Percentiles rank a stretch among this genome's conserved stretches.
These are phyloP conservation scores for Fopius arisanus DNA, from an alignment of 1,140 invertebrate species.

Conservation along the genomic window DNA sequence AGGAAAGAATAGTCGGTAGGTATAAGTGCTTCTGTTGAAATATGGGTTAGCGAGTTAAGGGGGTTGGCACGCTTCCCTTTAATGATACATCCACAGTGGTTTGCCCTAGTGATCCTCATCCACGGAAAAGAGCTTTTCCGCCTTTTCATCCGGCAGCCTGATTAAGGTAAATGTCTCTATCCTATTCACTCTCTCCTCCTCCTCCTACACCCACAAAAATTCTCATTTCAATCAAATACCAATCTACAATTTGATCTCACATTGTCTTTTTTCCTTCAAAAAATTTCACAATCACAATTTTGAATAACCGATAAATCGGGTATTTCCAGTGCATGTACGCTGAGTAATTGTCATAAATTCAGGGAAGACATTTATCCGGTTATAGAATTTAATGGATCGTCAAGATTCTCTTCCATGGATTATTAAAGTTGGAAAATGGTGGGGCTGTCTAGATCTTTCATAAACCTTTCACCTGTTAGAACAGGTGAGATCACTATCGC, in stretches of 20 bases:
- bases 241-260: too few species aligned
- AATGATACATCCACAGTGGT: slow-evolving; percentile 49
- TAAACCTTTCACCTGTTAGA: too few species aligned
- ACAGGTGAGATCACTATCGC: too few species aligned
- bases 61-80: slow-evolving; percentile 43
- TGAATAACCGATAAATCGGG: not conserved
- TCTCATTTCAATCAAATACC: too few species aligned
- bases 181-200: too few species aligned
- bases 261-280: too few species aligned
- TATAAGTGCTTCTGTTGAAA: slow-evolving; percentile 59
- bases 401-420: not conserved
- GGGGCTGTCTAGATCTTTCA: not conserved
- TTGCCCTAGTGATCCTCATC: slow-evolving; percentile 10
- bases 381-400: not conserved
- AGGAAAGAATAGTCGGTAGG: slow-evolving; percentile 55
- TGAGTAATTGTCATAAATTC: not conserved
- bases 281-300: not conserved
- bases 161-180: too few species aligned
- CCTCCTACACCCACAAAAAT: too few species aligned
- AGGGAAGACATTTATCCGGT: not conserved
- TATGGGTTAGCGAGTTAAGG: slow-evolving; percentile 63
- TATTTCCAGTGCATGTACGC: not conserved
- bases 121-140: not conserved
- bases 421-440: not conserved
- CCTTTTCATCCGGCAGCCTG: not conserved